These are phyloP conservation scores for Pocillopora grandis DNA, from an alignment of 92 coral and sea anemone genomes.

Conservation along the genomic window DNA sequence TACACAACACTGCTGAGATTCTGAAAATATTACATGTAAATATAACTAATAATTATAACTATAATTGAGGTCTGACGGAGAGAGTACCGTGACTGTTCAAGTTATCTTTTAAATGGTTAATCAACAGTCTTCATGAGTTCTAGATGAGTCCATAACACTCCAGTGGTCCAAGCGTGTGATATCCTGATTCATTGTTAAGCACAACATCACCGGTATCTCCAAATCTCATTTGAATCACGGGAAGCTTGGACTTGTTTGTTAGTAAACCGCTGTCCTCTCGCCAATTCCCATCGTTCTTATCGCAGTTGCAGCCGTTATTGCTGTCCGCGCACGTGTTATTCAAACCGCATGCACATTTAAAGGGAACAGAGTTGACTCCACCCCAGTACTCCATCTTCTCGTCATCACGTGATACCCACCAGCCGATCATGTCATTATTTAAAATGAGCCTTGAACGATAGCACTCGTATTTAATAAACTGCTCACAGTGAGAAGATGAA, in stretches of 20 bases:
- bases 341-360: conserved; percentile 17
- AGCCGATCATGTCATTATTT: neutral
- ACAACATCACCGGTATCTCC: conserved; percentile 24
- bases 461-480: conserved; percentile 21
- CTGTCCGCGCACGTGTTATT: neutral
- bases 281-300: conserved; percentile 21
- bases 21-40: too few species aligned
- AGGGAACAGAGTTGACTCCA: neutral
- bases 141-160: conserved; percentile 28
- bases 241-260: conserved; percentile 36
- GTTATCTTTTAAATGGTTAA: too few species aligned
- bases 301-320: conserved; percentile 11
- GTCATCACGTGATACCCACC: conserved; percentile 47
- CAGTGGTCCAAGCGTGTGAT: conserved; percentile 54
- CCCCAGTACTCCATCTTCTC: conserved; percentile 36
- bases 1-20: too few species aligned
- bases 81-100: too few species aligned
- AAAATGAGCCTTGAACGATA: neutral
- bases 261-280: conserved; percentile 55
- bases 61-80: too few species aligned
- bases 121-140: neutral
- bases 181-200: conserved; percentile 12
- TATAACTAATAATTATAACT: too few species aligned
- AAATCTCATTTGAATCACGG: conserved; percentile 47
- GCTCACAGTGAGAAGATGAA: neutral